Evolutionary conservation across 2,888 invertebrate genomes (phyloP).

Genomic region (Druceiella hillmani): DNA sequence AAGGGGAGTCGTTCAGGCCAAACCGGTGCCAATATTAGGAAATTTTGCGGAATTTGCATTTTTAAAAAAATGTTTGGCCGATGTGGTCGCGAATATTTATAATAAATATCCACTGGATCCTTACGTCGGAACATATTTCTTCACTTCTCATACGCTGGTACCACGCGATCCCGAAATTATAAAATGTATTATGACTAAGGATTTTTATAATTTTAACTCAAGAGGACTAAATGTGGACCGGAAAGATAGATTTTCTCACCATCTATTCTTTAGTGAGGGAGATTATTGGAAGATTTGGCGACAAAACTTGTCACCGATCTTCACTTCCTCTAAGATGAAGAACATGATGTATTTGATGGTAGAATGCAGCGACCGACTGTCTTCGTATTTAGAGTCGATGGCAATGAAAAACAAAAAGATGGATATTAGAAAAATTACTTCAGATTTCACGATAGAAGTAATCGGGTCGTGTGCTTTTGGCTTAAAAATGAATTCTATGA

Average conservation of each 20-base stretch:
- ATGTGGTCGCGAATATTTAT: not conserved
- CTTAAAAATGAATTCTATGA: not conserved
- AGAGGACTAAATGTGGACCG: constrained; percentile 1
- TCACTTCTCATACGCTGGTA: constrained; percentile 3
- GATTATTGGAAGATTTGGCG: constrained; percentile 11
- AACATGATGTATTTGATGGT: not conserved
- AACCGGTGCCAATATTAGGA: not conserved
- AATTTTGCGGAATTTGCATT: not conserved
- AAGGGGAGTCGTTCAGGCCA: not conserved
- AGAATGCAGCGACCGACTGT: not conserved
- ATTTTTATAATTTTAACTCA: constrained; percentile 11
- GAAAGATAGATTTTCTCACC: constrained; percentile 5
- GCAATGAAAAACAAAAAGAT: not conserved
- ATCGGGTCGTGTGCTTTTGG: not conserved
- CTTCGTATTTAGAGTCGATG: not conserved
- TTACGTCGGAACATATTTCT: constrained; percentile 2
- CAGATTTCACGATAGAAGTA: not conserved
- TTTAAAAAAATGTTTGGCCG: not conserved
- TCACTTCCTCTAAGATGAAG: constrained; percentile 7
- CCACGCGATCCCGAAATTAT: constrained; percentile 12
- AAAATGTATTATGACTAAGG: constrained; percentile 11
- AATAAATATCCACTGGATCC: not conserved
- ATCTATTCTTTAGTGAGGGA: constrained; percentile 8
- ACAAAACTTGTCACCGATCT: constrained; percentile 11
- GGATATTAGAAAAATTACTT: not conserved